These are phyloP conservation scores for Oreochromis aureus DNA, from an alignment of 2,113 vertebrate species.

Conservation along the genomic window DNA sequence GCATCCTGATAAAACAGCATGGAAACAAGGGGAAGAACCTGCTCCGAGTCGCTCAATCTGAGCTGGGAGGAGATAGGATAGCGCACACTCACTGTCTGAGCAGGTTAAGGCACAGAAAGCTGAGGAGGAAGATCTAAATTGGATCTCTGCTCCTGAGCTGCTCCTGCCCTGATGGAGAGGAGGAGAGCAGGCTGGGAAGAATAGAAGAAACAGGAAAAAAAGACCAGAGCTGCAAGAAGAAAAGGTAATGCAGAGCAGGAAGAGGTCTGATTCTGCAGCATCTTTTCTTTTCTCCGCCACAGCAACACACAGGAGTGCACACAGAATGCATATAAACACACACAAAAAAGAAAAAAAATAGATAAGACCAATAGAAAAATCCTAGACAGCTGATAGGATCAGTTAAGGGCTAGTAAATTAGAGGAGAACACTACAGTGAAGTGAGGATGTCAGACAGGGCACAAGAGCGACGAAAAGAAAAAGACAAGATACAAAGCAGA, in stretches of 20 bases:
- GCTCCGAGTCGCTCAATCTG: conserved; percentile 29
- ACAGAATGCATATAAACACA: neutral
- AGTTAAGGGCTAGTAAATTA: conserved; percentile 18
- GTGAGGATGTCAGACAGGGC: neutral
- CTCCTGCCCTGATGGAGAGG: conserved; percentile 37
- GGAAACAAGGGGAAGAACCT: conserved; percentile 41
- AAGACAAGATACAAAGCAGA: neutral
- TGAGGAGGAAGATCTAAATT: conserved; percentile 70
- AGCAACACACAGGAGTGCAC: neutral
- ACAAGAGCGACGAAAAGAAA: neutral
- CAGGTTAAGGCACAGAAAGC: conserved; percentile 19
- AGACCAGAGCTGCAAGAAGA: neutral
- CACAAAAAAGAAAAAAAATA: neutral
- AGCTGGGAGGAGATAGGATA: conserved; percentile 41
- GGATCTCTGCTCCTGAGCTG: conserved; percentile 67
- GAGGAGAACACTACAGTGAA: neutral
- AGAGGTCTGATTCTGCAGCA: conserved; percentile 3
- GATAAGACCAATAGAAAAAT: conserved; percentile 39
- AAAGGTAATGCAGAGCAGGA: conserved; percentile 21
- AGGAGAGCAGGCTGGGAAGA: conserved; percentile 21
- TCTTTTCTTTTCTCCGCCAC: neutral
- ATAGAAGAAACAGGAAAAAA: conserved; percentile 6
- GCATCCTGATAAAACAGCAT: conserved; percentile 49
- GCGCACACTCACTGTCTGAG: conserved; percentile 3
- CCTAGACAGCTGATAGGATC: conserved; percentile 19